These are phyloP conservation scores for Dendrocopos noguchii DNA, from an alignment of 2,113 vertebrate species.

Conservation along the genomic window DNA sequence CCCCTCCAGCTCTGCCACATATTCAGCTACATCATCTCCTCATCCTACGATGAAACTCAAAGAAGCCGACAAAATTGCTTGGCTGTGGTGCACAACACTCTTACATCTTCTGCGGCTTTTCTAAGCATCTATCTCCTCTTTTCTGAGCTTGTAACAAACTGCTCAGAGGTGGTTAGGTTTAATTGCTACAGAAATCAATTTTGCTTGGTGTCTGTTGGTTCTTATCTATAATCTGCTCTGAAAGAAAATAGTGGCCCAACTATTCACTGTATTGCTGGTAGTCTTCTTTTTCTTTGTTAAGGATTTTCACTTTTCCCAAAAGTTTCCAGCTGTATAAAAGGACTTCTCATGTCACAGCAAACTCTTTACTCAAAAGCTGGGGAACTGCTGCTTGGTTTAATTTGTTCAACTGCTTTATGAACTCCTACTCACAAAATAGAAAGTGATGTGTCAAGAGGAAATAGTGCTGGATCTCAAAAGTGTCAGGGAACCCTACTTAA, in stretches of 20 bases:
- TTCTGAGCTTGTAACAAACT: conserved; percentile 29
- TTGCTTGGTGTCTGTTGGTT: not conserved
- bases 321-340: not conserved
- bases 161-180: conserved; percentile 31
- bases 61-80: not conserved
- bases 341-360: not conserved
- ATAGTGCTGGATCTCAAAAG: not conserved
- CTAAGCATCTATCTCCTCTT: conserved; percentile 16
- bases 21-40: conserved; percentile 45
- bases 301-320: not conserved
- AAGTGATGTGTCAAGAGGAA: not conserved
- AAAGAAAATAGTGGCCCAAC: not conserved
- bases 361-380: not conserved
- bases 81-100: not conserved
- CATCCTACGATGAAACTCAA: conserved; percentile 19
- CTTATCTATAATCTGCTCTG: conserved; percentile 41
- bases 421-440: not conserved
- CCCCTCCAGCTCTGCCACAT: conserved; percentile 53
- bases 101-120: not conserved
- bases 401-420: not conserved
- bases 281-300: conserved; percentile 16
- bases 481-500: not conserved
- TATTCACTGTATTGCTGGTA: not conserved
- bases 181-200: conserved; percentile 52
- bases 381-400: not conserved